A percentile compares a stretch with the other conserved stretches of the same genome.
Evolutionary conservation across 2,113 vertebrate species (phyloP).

Genomic region (Eurystomus gularis): DNA sequence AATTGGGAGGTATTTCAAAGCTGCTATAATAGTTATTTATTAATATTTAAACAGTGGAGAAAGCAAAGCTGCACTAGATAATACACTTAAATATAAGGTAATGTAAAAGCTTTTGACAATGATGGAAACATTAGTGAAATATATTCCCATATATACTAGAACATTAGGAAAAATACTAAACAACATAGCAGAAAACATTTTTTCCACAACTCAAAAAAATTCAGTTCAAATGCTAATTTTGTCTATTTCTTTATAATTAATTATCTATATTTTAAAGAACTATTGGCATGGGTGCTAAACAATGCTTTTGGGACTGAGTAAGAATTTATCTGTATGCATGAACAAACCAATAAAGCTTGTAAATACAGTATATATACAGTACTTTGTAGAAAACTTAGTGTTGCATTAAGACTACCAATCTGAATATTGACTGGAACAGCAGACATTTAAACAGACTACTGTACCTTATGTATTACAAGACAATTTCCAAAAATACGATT

Average conservation of each 20-base stretch:
- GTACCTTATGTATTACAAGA: not conserved
- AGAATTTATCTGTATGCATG: not conserved
- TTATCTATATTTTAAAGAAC: not conserved
- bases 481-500: not conserved
- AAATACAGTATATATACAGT: not conserved
- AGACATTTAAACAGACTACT: not conserved
- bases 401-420: not conserved
- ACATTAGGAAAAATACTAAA: not conserved
- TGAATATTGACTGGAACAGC: not conserved
- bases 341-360: not conserved
- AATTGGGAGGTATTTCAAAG: not conserved
- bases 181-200: not conserved
- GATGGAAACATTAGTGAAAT: not conserved
- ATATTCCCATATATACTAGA: not conserved
- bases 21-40: not conserved
- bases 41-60: not conserved
- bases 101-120: not conserved
- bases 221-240: not conserved
- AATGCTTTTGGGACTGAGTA: not conserved
- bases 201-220: not conserved
- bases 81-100: not conserved
- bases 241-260: not conserved
- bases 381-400: not conserved
- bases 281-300: not conserved
- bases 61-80: not conserved